Base-by-base conservation (phyloP, 1,140 invertebrate genomes). In the Diorhabda elongata region DNA sequence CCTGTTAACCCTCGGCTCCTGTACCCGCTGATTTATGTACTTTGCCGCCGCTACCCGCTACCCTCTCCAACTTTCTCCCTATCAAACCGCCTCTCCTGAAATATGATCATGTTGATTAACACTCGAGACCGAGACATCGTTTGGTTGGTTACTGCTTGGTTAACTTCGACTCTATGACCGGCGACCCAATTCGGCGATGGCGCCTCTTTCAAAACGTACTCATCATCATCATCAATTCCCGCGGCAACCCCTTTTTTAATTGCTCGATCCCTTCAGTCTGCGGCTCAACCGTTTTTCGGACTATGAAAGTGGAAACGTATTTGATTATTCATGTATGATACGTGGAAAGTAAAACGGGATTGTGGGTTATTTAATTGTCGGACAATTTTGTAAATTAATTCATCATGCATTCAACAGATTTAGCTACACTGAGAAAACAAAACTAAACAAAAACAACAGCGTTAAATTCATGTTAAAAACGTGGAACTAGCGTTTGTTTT, bases 1-100 rank as follows among this genome's bases (percentile, higher is more conserved):
- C 70, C 75, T 73, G 75, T 76, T 76, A 76, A 76, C 73, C 73
- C 75, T 62, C 69, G 69, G 71, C 70, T 75, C 71, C 64, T 69
- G 73, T 63, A 64, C 65, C 72, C 67, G 67, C 70, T 75, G 75
- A 76, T 76, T 76, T 76, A 76, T 76, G 69, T 70, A 68, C 68
- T 69, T 66, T 66, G 65, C 67, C 58, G 58, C 70, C 60, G 52
- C 61, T 44, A 57, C 61, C 61, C 52, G 7, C 44, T 45, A 44
- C 61, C 60, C 61, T 26, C 44, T 6, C 43, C 5, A 26, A 2
- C 42, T 42, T 41, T 6, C 42, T 42, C 61, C 5, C 61, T 11
- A 4, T 6, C 5, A n/a, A 5, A 2, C 61, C n/a, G 5, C 44
- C 52, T 7, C 65, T 41, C 65, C 63, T 43, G 63, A 64, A 64